Evolutionary conservation across 2,797 vertebrate genomes (phyloP).

Genomic region (Chelon labrosus): DNA sequence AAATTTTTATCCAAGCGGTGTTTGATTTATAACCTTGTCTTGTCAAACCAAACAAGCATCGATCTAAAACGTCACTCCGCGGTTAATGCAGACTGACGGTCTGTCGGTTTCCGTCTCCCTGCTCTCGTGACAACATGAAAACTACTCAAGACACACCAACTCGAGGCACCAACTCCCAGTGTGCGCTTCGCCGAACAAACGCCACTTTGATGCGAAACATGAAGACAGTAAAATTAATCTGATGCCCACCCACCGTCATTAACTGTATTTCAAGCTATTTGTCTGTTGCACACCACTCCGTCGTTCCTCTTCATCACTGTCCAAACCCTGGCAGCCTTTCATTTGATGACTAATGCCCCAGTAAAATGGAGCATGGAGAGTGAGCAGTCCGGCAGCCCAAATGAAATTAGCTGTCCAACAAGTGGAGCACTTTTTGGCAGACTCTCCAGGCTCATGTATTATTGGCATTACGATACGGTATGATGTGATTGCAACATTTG

Average conservation of each 20-base stretch:
- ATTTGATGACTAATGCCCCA: conserved; percentile 58
- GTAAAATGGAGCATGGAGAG: conserved; percentile 48
- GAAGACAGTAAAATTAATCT: conserved; percentile 23
- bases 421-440: conserved; percentile 53
- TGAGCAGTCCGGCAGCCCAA: conserved; percentile 42
- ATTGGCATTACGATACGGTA: conserved; percentile 23
- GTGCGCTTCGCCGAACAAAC: not conserved
- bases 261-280: conserved; percentile 38
- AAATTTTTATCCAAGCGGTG: conserved; percentile 13
- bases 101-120: conserved; percentile 7
- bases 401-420: conserved; percentile 62
- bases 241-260: conserved; percentile 14
- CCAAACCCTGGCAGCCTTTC: conserved; percentile 41
- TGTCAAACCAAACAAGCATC: conserved; percentile 24
- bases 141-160: conserved; percentile 4
- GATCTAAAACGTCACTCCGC: conserved; percentile 9
- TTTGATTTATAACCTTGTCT: conserved; percentile 34
- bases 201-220: conserved; percentile 4
- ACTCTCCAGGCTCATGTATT: conserved; percentile 31
- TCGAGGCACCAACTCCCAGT: not conserved
- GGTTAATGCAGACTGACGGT: conserved; percentile 26
- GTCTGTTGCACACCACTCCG: conserved; percentile 15
- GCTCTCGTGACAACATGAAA: conserved; percentile 14
- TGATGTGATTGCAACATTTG: conserved; percentile 21
- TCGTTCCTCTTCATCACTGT: conserved; percentile 31